A percentile compares a stretch with the other conserved stretches of the same genome.
phyloP scores from a whole-genome alignment of 2,113 vertebrate species.

The Pachypanchax playfairii region DNA sequence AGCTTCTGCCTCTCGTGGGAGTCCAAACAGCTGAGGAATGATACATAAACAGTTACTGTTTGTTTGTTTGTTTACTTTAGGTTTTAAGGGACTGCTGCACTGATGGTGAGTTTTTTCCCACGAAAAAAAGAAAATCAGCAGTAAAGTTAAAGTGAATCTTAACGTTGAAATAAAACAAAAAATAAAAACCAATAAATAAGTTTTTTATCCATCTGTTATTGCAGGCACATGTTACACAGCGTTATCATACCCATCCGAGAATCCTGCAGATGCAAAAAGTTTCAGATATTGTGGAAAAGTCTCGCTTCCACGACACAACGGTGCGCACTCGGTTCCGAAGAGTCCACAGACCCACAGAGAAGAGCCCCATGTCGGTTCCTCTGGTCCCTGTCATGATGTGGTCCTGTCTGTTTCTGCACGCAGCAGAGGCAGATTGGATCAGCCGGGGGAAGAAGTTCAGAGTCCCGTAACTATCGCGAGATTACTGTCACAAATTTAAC shows the following conservation, averaged over 20 bases:
- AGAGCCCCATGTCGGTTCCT: constrained; percentile 37
- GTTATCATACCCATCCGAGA: constrained; percentile 29
- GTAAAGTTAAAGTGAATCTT: fast-evolving
- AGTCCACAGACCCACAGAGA: constrained; percentile 23
- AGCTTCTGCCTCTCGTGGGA: constrained; percentile 5
- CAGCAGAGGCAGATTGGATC: background rate
- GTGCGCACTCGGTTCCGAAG: constrained; percentile 34
- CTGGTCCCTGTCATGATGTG: background rate
- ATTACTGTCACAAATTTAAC: too few species aligned
- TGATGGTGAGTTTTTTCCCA: constrained; percentile 28
- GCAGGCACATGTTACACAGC: background rate
- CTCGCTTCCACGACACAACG: constrained; percentile 36
- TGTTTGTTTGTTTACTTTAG: constrained; percentile 32
- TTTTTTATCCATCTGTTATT: background rate
- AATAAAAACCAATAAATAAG: background rate
- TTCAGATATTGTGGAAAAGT: constrained; percentile 9
- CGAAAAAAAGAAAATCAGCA: background rate
- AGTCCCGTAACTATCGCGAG: too few species aligned
- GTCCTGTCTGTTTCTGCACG: background rate
- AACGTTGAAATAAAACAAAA: background rate
- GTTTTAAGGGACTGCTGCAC: background rate
- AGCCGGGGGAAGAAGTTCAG: background rate
- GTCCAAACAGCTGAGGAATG: constrained; percentile 14
- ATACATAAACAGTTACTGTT: constrained; percentile 26
- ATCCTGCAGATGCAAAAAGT: background rate